Conservation (phyloP, 2,797 vertebrate genomes). For the Acipenser ruthenus region DNA sequence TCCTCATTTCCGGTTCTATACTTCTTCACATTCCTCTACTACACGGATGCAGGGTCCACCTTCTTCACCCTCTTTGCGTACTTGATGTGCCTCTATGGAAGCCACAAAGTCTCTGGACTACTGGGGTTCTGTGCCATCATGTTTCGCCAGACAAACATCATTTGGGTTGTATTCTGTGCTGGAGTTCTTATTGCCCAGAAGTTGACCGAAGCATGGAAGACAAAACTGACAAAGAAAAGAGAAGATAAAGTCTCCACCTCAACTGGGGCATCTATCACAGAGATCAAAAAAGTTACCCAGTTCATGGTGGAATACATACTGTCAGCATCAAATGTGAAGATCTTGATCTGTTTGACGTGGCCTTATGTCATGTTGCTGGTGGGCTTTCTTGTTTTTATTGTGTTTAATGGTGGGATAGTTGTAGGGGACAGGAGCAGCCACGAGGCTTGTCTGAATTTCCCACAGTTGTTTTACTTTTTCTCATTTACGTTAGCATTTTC, state of each 20-base stretch:
- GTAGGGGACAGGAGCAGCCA: conserved; percentile 84
- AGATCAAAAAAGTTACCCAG: conserved; percentile 46
- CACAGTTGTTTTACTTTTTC: conserved; percentile 90
- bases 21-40: conserved; percentile 97
- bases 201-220: conserved; percentile 77
- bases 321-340: conserved; percentile 49
- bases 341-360: conserved; percentile 64
- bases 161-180: conserved; percentile 91
- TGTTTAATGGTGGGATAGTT: conserved; percentile 79
- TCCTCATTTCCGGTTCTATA: conserved; percentile 86
- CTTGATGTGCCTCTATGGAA: conserved; percentile 88
- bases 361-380: conserved; percentile 62
- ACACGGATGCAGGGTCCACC: conserved; percentile 86
- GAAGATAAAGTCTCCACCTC: conserved; percentile 64
- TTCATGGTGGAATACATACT: conserved; percentile 64
- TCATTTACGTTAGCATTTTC: conserved; percentile 80
- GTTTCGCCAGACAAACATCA: conserved; percentile 91
- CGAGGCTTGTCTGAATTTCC: conserved; percentile 81
- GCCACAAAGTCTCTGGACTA: conserved; percentile 80
- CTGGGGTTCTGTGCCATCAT: conserved; percentile 81
- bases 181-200: conserved; percentile 70
- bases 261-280: conserved; percentile 52
- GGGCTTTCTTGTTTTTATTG: conserved; percentile 67
- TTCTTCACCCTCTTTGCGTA: conserved; percentile 93
- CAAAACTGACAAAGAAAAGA: conserved; percentile 71